phyloP scores from a whole-genome alignment of 2,113 vertebrate genomes.

The Capricornis sumatraensis region DNA sequence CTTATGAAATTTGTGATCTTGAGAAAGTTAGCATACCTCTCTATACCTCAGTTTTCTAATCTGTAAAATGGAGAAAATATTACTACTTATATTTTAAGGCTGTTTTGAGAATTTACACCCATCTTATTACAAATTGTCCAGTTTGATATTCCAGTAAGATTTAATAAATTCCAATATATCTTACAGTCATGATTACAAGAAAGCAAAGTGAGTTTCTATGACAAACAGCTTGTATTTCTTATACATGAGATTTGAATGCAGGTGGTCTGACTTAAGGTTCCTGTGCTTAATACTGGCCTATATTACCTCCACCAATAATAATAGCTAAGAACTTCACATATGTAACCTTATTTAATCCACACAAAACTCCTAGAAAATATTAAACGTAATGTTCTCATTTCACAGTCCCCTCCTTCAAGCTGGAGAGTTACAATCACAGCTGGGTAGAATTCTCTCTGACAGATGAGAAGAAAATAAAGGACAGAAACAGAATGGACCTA shows the following conservation, averaged over 20 bases:
- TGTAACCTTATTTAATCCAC: background rate
- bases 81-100: background rate
- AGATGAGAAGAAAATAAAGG: background rate
- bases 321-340: background rate
- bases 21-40: background rate
- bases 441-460: background rate
- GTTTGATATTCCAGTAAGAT: background rate
- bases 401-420: background rate
- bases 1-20: background rate
- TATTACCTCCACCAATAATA: background rate
- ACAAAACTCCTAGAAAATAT: background rate
- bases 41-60: background rate
- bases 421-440: background rate
- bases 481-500: background rate
- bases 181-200: background rate
- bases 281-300: background rate
- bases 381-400: background rate
- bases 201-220: background rate
- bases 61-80: conserved; percentile 1
- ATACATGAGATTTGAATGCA: background rate
- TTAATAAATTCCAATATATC: background rate
- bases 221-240: background rate
- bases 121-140: background rate
- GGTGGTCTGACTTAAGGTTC: background rate
- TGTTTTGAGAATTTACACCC: background rate